phyloP scores from a whole-genome alignment of 2,888 invertebrate species.

The Callyntrura guangdongensis region DNA sequence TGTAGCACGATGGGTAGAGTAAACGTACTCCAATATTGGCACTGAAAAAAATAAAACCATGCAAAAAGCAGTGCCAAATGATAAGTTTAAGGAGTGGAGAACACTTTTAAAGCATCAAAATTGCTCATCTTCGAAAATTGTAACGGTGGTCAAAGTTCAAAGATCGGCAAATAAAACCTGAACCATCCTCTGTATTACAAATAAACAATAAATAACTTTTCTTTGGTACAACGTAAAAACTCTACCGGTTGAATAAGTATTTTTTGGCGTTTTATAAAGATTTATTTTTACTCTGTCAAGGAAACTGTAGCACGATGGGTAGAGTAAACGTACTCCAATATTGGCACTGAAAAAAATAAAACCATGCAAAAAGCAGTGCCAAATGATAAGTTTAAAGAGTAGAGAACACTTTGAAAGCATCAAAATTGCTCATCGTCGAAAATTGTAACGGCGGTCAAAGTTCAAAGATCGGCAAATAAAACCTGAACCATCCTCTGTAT shows the following conservation, averaged over 20 bases:
- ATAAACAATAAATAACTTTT: too few species aligned
- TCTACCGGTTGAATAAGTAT: too few species aligned
- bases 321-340: neutral
- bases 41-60: neutral
- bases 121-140: neutral
- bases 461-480: too few species aligned
- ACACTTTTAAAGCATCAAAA: neutral
- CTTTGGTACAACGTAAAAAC: too few species aligned
- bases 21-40: neutral
- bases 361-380: neutral
- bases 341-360: neutral
- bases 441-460: too few species aligned
- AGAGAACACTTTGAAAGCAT: neutral
- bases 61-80: neutral
- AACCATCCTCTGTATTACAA: too few species aligned
- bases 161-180: too few species aligned
- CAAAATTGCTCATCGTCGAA: neutral
- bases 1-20: neutral
- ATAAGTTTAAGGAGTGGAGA: neutral
- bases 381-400: neutral
- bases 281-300: too few species aligned
- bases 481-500: too few species aligned
- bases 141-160: too few species aligned
- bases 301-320: constrained; percentile 36
- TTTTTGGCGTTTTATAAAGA: too few species aligned